Evolutionary conservation across 2,888 invertebrate genomes (phyloP), one percentile per base, ranked within the genome.

Genomic region (Proisotoma minuta): DNA sequence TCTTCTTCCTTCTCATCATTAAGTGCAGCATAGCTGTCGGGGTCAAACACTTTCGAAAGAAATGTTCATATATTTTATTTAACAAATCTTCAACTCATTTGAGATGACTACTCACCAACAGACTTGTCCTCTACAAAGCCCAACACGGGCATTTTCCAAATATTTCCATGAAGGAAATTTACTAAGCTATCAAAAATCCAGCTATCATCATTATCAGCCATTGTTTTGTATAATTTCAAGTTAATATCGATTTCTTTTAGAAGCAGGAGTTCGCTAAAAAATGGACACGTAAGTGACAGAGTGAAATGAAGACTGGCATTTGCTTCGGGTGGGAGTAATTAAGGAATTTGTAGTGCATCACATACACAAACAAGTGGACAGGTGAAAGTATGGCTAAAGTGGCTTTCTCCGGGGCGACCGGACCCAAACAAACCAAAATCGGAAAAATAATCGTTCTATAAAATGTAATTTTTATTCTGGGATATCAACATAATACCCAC

Each of bases 81-180:
- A 10, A 34, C 34, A 43, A n/a, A 20, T n/a, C 15, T 43, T 4
- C 43, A n/a, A n/a, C 18, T 43, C 5, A 5, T 43, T 43, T n/a
- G 18, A 43, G 18, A 43, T 20, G 18, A 43, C 43, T 5, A 78
- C 85, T 81, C 83, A 94, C 95, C 89, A 71, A 93, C 79, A 59
- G 93, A 94, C 78, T 92, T 91, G 76, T 92, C 91, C 79, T 95
- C 95, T 69, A 94, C 89, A 76, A 94, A 95, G 28, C 89, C 91
- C 75, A 91, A 84, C 57, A 95, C 80, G 0, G 95, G 94, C 15
- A 91, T 87, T 76, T 91, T 92, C 91, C 95, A 95, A 51, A 94
- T 84, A 0, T 94, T 92, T 1, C 94, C 93, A 77, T 92, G 91
- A 57, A 95, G 80, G 78, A 93, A 95, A 64, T 90, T 89, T 26